phyloP scores from a whole-genome alignment of 2,888 invertebrate species.

The Dicyrtoma fusca region DNA sequence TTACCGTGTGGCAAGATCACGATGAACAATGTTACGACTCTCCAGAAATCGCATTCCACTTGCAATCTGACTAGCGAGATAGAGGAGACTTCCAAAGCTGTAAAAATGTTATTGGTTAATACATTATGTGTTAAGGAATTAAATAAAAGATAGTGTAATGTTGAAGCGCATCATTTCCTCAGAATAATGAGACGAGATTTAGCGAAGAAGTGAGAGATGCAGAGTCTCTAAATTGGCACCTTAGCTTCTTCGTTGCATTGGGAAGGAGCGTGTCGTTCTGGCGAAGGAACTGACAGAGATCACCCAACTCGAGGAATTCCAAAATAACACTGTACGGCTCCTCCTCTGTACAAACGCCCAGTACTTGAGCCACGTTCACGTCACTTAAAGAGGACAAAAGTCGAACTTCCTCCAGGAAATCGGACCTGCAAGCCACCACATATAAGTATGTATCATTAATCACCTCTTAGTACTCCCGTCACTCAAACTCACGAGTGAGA shows the following conservation, averaged over 20 bases:
- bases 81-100: conserved; percentile 67
- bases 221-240: conserved; percentile 38
- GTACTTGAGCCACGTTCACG: conserved; percentile 78
- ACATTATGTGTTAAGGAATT: neutral
- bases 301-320: conserved; percentile 84
- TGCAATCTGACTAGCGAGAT: conserved; percentile 82
- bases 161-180: conserved; percentile 19
- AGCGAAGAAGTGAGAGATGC: conserved; percentile 6
- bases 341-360: conserved; percentile 77
- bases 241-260: conserved; percentile 52
- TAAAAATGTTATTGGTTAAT: conserved; percentile 16
- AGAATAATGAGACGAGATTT: conserved; percentile 27
- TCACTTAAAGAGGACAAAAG: conserved; percentile 83
- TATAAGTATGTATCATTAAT: conserved; percentile 22
- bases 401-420: conserved; percentile 84
- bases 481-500: conserved; percentile 6
- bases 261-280: conserved; percentile 59
- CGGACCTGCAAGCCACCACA: conserved; percentile 65
- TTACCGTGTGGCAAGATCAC: conserved; percentile 83
- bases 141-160: neutral
- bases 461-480: conserved; percentile 10
- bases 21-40: conserved; percentile 85
- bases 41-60: conserved; percentile 89
- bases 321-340: conserved; percentile 87
- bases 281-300: conserved; percentile 72